Percentiles rank a stretch among this genome's conserved stretches.
Evolutionary conservation across 2,797 vertebrate genomes (phyloP).

Genomic region (Miichthys miiuy): DNA sequence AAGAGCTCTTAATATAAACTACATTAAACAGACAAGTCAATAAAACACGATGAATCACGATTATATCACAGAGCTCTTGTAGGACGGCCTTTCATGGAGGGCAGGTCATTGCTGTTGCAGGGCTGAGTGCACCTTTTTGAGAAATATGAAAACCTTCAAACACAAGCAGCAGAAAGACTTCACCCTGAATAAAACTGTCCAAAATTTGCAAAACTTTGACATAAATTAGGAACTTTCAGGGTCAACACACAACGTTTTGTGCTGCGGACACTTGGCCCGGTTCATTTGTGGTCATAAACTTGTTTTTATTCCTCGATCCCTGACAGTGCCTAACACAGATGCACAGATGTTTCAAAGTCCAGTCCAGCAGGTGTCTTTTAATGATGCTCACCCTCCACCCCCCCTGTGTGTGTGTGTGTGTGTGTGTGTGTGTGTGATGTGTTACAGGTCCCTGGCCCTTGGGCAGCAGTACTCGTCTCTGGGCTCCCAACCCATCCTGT

Average conservation of each 20-base stretch:
- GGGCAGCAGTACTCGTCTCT: conserved; percentile 95
- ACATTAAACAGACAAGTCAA: conserved; percentile 60
- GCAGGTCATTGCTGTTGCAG: conserved; percentile 52
- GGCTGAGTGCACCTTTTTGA: conserved; percentile 20
- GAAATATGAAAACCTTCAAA: background rate
- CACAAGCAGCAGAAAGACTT: background rate
- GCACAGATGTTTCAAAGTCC: background rate
- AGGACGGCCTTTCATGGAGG: conserved; percentile 9
- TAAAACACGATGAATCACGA: conserved; percentile 56
- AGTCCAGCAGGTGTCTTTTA: background rate
- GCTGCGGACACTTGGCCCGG: background rate
- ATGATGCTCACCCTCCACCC: background rate
- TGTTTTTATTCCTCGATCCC: background rate
- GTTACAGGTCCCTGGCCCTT: conserved; percentile 93
- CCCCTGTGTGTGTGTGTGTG: background rate
- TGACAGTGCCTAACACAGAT: background rate
- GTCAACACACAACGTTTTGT: no score
- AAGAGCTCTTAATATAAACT: conserved; percentile 52
- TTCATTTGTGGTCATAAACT: background rate
- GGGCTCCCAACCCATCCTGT: conserved; percentile 94
- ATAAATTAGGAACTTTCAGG: background rate
- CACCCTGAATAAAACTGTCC: background rate
- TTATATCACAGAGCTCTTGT: conserved; percentile 15
- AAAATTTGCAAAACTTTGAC: background rate
- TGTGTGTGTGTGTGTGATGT: conserved; percentile 1